phyloP scores from a whole-genome alignment of 2,888 invertebrate species.

The Pyrochroa serraticornis region DNA sequence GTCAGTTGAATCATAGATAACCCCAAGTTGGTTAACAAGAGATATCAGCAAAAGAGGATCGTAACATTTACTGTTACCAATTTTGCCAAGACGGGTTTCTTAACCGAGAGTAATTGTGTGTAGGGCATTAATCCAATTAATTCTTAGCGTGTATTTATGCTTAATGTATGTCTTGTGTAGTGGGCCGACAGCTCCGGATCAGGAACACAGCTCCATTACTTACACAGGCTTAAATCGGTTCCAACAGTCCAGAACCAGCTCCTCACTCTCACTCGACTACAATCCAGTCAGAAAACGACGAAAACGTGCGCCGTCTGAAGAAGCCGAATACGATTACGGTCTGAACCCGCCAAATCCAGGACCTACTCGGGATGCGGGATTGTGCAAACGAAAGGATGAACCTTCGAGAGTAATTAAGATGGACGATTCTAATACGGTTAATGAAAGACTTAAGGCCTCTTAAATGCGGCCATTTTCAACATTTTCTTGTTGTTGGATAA shows the following conservation, averaged over 20 bases:
- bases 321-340: neutral
- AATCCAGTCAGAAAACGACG: slow-evolving; percentile 53
- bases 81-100: too few species aligned
- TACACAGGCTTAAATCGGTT: slow-evolving; percentile 45
- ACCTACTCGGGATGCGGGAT: too few species aligned
- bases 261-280: slow-evolving; percentile 45
- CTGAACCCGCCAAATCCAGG: neutral
- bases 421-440: slow-evolving; percentile 2
- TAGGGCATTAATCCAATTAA: too few species aligned
- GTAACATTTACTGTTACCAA: too few species aligned
- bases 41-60: too few species aligned
- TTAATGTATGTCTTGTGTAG: slow-evolving; percentile 17
- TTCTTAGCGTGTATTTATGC: neutral
- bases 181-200: slow-evolving; percentile 52
- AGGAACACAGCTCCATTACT: slow-evolving; percentile 48
- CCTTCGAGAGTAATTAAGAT: neutral
- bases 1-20: too few species aligned
- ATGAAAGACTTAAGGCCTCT: neutral
- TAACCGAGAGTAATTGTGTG: too few species aligned
- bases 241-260: slow-evolving; percentile 42
- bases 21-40: too few species aligned
- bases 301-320: slow-evolving; percentile 52
- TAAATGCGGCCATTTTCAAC: too few species aligned
- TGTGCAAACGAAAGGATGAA: too few species aligned
- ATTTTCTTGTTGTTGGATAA: too few species aligned